Percentiles rank a stretch among this genome's conserved stretches.
These are phyloP conservation scores for Spicauda simplicius DNA, from an alignment of 2,888 invertebrate genomes.

Conservation along the genomic window DNA sequence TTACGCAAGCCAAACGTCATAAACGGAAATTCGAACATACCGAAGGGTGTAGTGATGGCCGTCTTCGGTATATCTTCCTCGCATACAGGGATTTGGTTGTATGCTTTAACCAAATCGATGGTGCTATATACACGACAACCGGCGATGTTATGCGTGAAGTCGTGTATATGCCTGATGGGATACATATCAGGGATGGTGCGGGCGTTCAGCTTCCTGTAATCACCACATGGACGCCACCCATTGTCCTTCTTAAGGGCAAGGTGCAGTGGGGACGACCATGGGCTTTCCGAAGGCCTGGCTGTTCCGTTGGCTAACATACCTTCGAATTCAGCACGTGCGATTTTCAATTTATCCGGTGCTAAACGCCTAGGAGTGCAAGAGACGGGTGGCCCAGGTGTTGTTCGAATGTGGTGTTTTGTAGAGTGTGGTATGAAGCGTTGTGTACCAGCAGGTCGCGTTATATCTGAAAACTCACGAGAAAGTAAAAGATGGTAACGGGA, in stretches of 20 bases:
- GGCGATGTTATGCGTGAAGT: constrained; percentile 37
- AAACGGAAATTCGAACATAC: constrained; percentile 51
- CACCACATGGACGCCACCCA: constrained; percentile 48
- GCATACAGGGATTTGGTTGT: too few species aligned
- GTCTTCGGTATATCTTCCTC: constrained; percentile 60
- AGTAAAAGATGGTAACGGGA: constrained; percentile 28
- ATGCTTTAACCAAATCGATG: constrained; percentile 50
- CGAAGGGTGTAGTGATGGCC: constrained; percentile 54
- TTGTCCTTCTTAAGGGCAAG: constrained; percentile 49
- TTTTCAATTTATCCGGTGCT: constrained; percentile 45
- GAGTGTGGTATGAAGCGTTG: constrained; percentile 41
- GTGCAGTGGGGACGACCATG: constrained; percentile 54
- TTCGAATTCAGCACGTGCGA: constrained; percentile 51
- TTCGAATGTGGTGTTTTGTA: constrained; percentile 45
- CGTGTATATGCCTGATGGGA: constrained; percentile 46
- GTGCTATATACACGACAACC: constrained; percentile 38
- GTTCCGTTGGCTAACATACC: constrained; percentile 52
- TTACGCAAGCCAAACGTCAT: constrained; percentile 61
- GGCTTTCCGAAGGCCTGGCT: constrained; percentile 42
- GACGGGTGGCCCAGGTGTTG: constrained; percentile 48
- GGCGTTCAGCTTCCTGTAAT: constrained; percentile 55
- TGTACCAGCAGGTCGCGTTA: constrained; percentile 39
- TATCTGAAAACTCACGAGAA: constrained; percentile 31
- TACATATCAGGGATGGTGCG: constrained; percentile 52
- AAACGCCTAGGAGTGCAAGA: constrained; percentile 47